Conservation (phyloP, 2,797 vertebrate genomes). For the Lacerta viridis region DNA sequence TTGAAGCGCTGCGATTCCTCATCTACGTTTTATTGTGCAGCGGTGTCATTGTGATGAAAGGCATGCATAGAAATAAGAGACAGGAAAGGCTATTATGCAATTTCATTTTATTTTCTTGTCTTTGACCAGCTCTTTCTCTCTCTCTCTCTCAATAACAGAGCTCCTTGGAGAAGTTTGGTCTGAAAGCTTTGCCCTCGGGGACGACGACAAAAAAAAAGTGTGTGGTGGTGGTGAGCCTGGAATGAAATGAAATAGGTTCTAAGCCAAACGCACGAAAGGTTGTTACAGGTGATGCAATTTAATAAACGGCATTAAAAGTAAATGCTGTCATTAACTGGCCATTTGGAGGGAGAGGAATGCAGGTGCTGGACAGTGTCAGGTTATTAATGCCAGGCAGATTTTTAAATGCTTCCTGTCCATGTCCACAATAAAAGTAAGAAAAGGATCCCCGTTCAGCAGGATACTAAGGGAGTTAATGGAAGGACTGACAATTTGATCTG, state of each 20-base stretch:
- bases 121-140: slow-evolving; percentile 42
- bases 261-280: slow-evolving; percentile 45
- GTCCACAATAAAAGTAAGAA: slow-evolving; percentile 61
- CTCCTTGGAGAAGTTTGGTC: slow-evolving; percentile 50
- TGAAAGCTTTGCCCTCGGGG: slow-evolving; percentile 54
- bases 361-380: slow-evolving; percentile 27
- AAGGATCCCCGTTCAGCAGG: slow-evolving; percentile 55
- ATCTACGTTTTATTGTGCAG: slow-evolving; percentile 65
- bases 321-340: slow-evolving; percentile 63
- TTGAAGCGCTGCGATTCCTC: slow-evolving; percentile 52
- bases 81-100: slow-evolving; percentile 60
- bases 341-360: slow-evolving; percentile 46
- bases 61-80: slow-evolving; percentile 66
- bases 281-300: slow-evolving; percentile 45
- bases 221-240: slow-evolving; percentile 26
- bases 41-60: slow-evolving; percentile 64
- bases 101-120: slow-evolving; percentile 4
- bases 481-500: slow-evolving; percentile 63
- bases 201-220: slow-evolving; percentile 12
- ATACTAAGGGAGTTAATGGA: slow-evolving; percentile 71
- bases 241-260: slow-evolving; percentile 61
- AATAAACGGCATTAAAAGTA: slow-evolving; percentile 66
- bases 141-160: slow-evolving; percentile 45
- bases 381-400: slow-evolving; percentile 64
- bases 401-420: slow-evolving; percentile 56